A percentile compares a stretch with the other conserved stretches of the same genome.
These are phyloP conservation scores for Onchidella celtica DNA, from an alignment of 2,888 invertebrate genomes.

Conservation along the genomic window DNA sequence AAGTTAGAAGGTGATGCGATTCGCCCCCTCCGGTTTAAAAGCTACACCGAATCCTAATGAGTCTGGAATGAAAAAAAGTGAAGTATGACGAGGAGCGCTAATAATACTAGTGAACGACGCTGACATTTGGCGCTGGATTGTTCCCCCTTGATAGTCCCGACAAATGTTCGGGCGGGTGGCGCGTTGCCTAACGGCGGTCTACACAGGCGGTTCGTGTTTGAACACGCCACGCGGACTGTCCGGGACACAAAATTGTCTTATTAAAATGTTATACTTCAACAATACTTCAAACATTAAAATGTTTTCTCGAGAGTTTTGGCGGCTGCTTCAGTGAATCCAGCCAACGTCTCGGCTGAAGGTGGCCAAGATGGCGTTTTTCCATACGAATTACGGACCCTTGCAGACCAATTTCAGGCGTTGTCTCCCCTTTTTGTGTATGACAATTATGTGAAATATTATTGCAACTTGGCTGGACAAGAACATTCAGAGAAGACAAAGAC, in stretches of 20 bases:
- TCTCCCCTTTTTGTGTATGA: background rate
- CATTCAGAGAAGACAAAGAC: too few relatives aligned
- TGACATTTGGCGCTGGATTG: slow-evolving; percentile 45
- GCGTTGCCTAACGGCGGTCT: slow-evolving; percentile 31
- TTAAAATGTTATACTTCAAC: slow-evolving; percentile 46
- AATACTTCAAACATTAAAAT: slow-evolving; percentile 41
- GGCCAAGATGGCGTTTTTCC: slow-evolving; percentile 34
- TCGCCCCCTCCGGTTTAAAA: background rate
- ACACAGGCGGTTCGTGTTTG: slow-evolving; percentile 41
- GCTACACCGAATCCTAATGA: slow-evolving; percentile 28
- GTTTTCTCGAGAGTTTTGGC: slow-evolving; percentile 19
- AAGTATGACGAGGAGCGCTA: slow-evolving; percentile 17
- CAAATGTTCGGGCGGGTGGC: slow-evolving; percentile 40
- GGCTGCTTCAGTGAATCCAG: background rate
- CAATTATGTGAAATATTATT: too few relatives aligned
- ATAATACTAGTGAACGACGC: slow-evolving; percentile 33
- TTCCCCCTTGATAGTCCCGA: slow-evolving; percentile 19
- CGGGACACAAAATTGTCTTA: slow-evolving; percentile 40
- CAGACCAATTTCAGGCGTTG: background rate
- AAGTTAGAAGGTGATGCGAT: slow-evolving; percentile 34
- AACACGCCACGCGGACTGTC: slow-evolving; percentile 27
- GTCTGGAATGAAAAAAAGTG: slow-evolving; percentile 19
- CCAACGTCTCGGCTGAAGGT: slow-evolving; percentile 1
- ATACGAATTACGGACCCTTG: slow-evolving; percentile 20
- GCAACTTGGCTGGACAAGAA: too few relatives aligned